Evolutionary conservation across 2,113 vertebrate species (phyloP).

Genomic region (Bubalus kerabau): DNA sequence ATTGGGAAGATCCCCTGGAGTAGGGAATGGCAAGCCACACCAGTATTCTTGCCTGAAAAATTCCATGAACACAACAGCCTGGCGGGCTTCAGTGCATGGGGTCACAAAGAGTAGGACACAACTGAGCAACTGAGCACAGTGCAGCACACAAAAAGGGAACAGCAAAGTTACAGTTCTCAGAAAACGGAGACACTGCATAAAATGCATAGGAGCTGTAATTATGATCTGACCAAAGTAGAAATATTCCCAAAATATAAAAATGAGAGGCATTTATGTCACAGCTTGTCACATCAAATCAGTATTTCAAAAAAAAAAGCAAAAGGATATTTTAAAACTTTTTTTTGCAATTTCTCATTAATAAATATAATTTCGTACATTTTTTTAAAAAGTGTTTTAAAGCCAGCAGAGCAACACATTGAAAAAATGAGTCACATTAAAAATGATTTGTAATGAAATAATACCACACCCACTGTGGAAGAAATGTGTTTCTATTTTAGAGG

Average conservation of each 20-base stretch:
- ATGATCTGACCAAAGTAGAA: neutral
- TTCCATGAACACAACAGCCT: neutral
- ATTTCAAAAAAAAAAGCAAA: neutral
- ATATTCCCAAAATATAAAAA: neutral
- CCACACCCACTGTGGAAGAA: neutral
- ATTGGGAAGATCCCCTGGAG: neutral
- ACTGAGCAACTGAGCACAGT: neutral
- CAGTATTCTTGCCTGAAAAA: neutral
- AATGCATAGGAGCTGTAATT: constrained; percentile 11
- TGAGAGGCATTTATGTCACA: constrained; percentile 14
- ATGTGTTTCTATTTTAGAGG: neutral
- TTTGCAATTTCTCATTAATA: neutral
- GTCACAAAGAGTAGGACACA: neutral
- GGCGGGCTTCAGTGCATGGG: neutral
- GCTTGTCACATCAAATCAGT: constrained; percentile 2
- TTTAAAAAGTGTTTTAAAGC: neutral
- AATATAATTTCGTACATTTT: neutral
- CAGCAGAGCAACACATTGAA: neutral
- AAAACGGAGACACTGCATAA: neutral
- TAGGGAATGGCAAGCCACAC: neutral
- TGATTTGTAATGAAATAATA: neutral
- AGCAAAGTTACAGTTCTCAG: neutral
- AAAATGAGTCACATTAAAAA: neutral
- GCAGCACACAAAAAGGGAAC: neutral
- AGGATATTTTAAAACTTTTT: neutral